Conservation (phyloP, 2,797 vertebrate species). For the Schizopygopsis malacanthus region DNA sequence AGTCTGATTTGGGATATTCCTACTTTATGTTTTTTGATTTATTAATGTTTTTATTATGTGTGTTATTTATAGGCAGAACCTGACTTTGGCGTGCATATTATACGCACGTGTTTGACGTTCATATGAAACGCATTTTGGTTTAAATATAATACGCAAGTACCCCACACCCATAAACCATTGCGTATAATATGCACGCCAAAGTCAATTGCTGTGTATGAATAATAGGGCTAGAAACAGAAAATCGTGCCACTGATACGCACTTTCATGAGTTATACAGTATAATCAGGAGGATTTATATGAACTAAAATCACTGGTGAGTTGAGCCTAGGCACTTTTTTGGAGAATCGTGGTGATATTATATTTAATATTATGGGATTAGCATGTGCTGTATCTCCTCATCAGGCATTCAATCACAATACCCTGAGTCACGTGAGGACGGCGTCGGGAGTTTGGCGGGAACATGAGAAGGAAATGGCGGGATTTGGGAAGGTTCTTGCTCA, state of each 20-base stretch:
- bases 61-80: not conserved
- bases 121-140: not conserved
- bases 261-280: not conserved
- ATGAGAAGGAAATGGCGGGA: not conserved
- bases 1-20: not conserved
- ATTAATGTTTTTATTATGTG: not conserved
- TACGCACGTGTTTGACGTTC: not conserved
- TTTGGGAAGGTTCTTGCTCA: conserved; percentile 60
- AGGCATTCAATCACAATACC: conserved; percentile 57
- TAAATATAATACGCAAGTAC: not conserved
- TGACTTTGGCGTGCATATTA: not conserved
- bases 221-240: not conserved
- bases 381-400: conserved; percentile 35
- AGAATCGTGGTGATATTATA: conserved; percentile 50
- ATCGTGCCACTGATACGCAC: not conserved
- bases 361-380: conserved; percentile 21
- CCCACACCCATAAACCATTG: not conserved
- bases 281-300: not conserved
- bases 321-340: conserved; percentile 59
- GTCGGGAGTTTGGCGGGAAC: not conserved
- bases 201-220: not conserved
- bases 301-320: conserved; percentile 10
- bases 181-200: not conserved
- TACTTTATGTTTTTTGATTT: not conserved
- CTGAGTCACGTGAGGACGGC: conserved; percentile 41